phyloP scores from a whole-genome alignment of 1,140 invertebrate genomes.

The Drosophila jambulina region DNA sequence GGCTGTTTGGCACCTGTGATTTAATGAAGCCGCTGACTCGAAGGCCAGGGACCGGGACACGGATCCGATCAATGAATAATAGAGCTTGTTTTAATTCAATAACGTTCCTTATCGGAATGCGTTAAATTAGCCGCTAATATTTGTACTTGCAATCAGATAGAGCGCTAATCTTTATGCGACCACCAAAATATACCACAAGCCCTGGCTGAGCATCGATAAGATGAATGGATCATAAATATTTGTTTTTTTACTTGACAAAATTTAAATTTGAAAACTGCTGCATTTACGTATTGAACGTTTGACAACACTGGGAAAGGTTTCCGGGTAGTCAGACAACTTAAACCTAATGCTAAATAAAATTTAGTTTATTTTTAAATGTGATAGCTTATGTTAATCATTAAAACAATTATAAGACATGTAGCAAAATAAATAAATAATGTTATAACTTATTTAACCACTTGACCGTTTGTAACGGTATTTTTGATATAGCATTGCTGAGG shows the following conservation, averaged over 20 bases:
- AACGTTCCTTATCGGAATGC: conserved; percentile 25
- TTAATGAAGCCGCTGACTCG: conserved; percentile 19
- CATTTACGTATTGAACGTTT: background rate
- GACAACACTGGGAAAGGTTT: conserved; percentile 10
- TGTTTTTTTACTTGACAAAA: background rate
- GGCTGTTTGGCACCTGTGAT: conserved; percentile 19
- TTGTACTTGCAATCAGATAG: conserved; percentile 24
- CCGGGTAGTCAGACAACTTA: background rate
- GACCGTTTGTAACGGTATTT: background rate
- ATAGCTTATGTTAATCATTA: background rate
- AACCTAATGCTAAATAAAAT: background rate
- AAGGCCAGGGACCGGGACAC: background rate
- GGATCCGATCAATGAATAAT: conserved; percentile 23
- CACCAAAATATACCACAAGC: conserved; percentile 9
- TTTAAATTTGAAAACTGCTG: conserved; percentile 10
- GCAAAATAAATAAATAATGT: background rate
- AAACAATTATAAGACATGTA: background rate
- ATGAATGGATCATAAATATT: conserved; percentile 11
- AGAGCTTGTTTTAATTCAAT: conserved; percentile 25
- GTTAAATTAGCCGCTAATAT: conserved; percentile 10
- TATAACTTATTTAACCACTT: background rate
- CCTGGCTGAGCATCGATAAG: conserved; percentile 25
- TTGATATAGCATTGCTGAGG: background rate
- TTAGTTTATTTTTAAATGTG: background rate
- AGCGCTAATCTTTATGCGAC: conserved; percentile 17